Evolutionary conservation across 2,888 invertebrate species (phyloP).

Genomic region (Bibio marci): DNA sequence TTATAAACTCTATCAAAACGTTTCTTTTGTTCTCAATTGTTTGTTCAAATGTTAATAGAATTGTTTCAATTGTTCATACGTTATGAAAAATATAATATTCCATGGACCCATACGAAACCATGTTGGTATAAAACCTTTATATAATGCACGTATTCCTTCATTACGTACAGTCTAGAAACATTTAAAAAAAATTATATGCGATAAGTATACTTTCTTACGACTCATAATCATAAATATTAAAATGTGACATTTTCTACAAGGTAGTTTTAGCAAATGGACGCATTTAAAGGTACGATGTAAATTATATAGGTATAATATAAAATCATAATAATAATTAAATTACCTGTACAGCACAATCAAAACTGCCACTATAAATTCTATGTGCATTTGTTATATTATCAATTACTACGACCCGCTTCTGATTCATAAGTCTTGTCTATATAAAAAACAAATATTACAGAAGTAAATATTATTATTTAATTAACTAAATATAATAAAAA

Average conservation of each 20-base stretch:
- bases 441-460: slow-evolving; percentile 17
- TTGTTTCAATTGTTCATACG: slow-evolving; percentile 79
- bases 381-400: slow-evolving; percentile 22
- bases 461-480: background rate
- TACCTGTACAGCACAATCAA: slow-evolving; percentile 68
- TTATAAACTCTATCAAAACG: too few species aligned
- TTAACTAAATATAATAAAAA: slow-evolving; percentile 1
- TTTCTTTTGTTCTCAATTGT: too few species aligned
- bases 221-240: too few species aligned
- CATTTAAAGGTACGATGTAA: too few species aligned
- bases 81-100: slow-evolving; percentile 92
- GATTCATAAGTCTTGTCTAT: slow-evolving; percentile 90
- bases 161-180: slow-evolving; percentile 58
- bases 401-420: slow-evolving; percentile 41
- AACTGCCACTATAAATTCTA: slow-evolving; percentile 60
- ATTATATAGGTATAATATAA: too few species aligned
- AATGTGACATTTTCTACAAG: too few species aligned
- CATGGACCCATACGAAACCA: slow-evolving; percentile 92
- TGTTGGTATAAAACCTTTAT: slow-evolving; percentile 92
- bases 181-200: too few species aligned
- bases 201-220: too few species aligned
- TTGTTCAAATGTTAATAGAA: slow-evolving; percentile 36
- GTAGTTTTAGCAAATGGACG: too few species aligned
- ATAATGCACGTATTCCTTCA: slow-evolving; percentile 75
- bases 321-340: slow-evolving; percentile 23